These are phyloP conservation scores for Sebastes variabilis DNA, from an alignment of 2,797 vertebrate genomes.

Conservation along the genomic window DNA sequence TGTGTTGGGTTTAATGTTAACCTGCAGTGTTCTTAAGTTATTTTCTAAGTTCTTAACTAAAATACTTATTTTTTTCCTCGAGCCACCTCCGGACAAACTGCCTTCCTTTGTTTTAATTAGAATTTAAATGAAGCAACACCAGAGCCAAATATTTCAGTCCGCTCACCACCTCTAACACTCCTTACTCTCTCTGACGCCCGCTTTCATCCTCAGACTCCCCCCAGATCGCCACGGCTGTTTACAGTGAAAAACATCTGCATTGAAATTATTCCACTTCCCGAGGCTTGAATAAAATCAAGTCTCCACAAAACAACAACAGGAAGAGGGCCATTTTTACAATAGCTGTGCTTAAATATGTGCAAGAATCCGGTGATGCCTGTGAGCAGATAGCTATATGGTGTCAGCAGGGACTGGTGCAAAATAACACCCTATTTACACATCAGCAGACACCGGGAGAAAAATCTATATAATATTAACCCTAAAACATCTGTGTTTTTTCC, in stretches of 20 bases:
- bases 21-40: background rate
- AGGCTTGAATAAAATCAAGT: constrained; percentile 85
- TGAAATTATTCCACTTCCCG: constrained; percentile 87
- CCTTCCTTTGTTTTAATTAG: constrained; percentile 35
- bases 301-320: constrained; percentile 86
- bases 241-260: constrained; percentile 88
- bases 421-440: constrained; percentile 61
- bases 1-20: background rate
- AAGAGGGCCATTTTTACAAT: constrained; percentile 86
- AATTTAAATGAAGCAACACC: constrained; percentile 29
- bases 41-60: background rate
- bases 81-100: background rate
- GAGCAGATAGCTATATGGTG: constrained; percentile 59
- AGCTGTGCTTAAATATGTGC: constrained; percentile 80
- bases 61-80: background rate
- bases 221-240: constrained; percentile 77
- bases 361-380: constrained; percentile 69
- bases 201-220: constrained; percentile 58
- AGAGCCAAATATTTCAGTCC: constrained; percentile 42
- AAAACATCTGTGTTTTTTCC: constrained; percentile 18
- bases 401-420: constrained; percentile 56
- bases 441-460: constrained; percentile 32
- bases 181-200: constrained; percentile 34
- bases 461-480: constrained; percentile 4
- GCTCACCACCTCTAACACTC: constrained; percentile 62